Evolutionary conservation across 1,140 invertebrate species (phyloP).

Genomic region (Ephestia elutella): DNA sequence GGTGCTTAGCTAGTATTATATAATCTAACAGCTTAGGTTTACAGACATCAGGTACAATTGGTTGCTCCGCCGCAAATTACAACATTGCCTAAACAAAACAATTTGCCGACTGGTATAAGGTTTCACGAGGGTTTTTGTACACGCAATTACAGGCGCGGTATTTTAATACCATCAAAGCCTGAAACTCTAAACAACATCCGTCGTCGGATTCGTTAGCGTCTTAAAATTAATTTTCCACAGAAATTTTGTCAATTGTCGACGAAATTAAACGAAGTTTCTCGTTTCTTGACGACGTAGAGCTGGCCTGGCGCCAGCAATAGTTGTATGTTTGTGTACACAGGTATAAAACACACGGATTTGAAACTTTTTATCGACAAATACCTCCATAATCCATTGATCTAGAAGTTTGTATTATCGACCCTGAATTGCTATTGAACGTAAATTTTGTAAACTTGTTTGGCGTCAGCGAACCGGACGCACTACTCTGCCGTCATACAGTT

Average conservation of each 20-base stretch:
- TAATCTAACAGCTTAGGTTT: too few species aligned
- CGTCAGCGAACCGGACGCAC: too few species aligned
- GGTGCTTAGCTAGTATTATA: too few species aligned
- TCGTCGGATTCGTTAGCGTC: constrained; percentile 41
- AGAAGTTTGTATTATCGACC: too few species aligned
- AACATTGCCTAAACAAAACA: background rate
- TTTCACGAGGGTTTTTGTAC: constrained; percentile 27
- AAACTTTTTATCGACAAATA: too few species aligned
- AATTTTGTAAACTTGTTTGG: too few species aligned
- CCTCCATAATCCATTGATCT: too few species aligned
- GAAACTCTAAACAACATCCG: constrained; percentile 34
- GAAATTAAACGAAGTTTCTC: constrained; percentile 46
- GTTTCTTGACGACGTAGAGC: constrained; percentile 32
- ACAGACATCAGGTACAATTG: too few species aligned
- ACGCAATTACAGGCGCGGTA: constrained; percentile 37
- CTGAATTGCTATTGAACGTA: too few species aligned
- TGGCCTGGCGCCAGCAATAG: constrained; percentile 33
- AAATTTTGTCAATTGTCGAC: constrained; percentile 46
- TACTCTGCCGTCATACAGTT: too few species aligned
- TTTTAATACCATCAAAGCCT: constrained; percentile 37
- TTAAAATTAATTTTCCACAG: constrained; percentile 48
- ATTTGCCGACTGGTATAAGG: background rate
- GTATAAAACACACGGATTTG: background rate
- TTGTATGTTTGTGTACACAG: constrained; percentile 22
- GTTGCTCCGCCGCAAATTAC: too few species aligned